Evolutionary conservation across 2,113 vertebrate species (phyloP).

Genomic region (Phrynocephalus versicolor): DNA sequence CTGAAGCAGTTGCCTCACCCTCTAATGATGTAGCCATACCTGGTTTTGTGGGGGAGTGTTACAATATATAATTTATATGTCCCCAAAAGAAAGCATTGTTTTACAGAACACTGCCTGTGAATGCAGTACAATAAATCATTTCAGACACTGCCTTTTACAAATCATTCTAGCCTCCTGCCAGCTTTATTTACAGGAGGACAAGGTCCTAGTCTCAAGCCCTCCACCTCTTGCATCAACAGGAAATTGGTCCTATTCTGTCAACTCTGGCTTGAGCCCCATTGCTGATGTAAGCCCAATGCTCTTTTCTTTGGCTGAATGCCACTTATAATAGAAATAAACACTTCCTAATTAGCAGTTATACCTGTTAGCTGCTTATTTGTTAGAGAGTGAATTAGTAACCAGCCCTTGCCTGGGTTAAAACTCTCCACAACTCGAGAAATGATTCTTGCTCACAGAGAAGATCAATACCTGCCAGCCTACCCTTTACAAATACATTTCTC

Average conservation of each 20-base stretch:
- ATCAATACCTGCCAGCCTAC: slow-evolving; percentile 24
- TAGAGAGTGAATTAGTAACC: slow-evolving; percentile 61
- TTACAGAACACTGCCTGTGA: background rate
- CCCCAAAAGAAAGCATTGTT: background rate
- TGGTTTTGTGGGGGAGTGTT: background rate
- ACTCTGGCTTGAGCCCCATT: rapidly evolving
- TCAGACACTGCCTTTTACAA: background rate
- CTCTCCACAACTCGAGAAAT: slow-evolving; percentile 6
- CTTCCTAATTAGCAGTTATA: slow-evolving; percentile 68
- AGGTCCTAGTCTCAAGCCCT: background rate
- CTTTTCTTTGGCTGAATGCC: slow-evolving; percentile 36
- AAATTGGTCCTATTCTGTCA: background rate
- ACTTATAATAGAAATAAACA: slow-evolving; percentile 63
- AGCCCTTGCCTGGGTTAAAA: slow-evolving; percentile 41
- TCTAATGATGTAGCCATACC: background rate
- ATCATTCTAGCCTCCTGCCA: background rate
- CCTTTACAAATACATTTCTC: slow-evolving; percentile 29
- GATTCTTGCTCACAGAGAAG: slow-evolving; percentile 21
- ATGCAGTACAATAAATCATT: background rate
- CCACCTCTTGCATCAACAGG: rapidly evolving
- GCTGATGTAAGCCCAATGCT: background rate
- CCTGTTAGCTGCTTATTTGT: slow-evolving; percentile 69
- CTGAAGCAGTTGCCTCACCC: background rate
- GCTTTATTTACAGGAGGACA: background rate
- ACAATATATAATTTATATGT: background rate